A percentile compares a stretch with the other conserved stretches of the same genome.
Conservation (phyloP, 2,888 invertebrate genomes). For the Dicyrtomina minuta region DNA sequence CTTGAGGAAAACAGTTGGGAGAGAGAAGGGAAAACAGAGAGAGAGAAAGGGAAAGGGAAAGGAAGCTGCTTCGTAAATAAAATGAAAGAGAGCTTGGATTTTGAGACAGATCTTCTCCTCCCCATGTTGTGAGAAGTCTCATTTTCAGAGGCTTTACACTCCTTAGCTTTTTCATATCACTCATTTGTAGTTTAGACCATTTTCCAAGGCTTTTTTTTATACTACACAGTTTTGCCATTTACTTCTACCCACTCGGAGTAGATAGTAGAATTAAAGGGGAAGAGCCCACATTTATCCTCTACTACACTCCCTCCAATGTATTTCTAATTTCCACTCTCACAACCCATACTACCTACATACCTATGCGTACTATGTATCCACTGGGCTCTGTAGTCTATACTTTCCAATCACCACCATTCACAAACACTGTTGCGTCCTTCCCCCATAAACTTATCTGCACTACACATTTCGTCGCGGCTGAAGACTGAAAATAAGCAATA, state of each 20-base stretch:
- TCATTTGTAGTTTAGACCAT: slow-evolving; percentile 36
- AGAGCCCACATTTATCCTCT: not conserved
- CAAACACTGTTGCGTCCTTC: not conserved
- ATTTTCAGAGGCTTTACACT: slow-evolving; percentile 21
- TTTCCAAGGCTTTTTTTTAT: slow-evolving; percentile 9
- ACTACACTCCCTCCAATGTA: not conserved
- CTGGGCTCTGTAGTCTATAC: too few relatives aligned
- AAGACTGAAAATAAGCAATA: too few relatives aligned
- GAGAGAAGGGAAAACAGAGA: too few relatives aligned
- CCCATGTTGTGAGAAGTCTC: slow-evolving; percentile 20
- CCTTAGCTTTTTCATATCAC: slow-evolving; percentile 30
- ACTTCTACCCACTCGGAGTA: not conserved
- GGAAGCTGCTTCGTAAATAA: not conserved
- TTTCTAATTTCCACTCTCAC: not conserved
- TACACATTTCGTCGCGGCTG: not conserved
- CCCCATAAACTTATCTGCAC: not conserved
- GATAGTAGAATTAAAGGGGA: not conserved
- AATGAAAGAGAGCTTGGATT: not conserved
- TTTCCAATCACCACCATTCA: too few relatives aligned
- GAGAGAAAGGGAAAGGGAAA: slow-evolving; percentile 4
- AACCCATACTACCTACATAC: not conserved
- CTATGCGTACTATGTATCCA: too few relatives aligned
- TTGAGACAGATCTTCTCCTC: slow-evolving; percentile 3
- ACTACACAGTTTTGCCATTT: slow-evolving; percentile 28
- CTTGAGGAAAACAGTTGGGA: not conserved